Conservation (phyloP, 35 echinoderm and acorn worm species). For the Patiria miniata region DNA sequence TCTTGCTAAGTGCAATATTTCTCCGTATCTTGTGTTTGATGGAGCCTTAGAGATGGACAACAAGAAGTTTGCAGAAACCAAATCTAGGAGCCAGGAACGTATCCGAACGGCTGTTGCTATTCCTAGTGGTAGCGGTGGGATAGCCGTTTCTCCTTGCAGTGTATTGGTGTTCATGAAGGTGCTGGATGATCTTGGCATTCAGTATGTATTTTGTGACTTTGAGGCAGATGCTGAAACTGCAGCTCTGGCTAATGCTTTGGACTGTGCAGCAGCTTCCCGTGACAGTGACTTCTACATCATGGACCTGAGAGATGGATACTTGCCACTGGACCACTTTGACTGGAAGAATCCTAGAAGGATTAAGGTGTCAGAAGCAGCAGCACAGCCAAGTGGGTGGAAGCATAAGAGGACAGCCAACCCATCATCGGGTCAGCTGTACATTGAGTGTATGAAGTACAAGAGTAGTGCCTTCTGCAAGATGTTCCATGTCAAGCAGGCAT, state of each 20-base stretch:
- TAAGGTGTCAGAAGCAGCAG: not conserved
- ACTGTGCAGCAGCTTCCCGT: slow-evolving; percentile 66
- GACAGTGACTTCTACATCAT: slow-evolving; percentile 95
- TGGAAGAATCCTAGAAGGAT: slow-evolving; percentile 55
- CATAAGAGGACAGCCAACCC: slow-evolving; percentile 14
- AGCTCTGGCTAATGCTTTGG: slow-evolving; percentile 65
- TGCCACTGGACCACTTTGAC: slow-evolving; percentile 64
- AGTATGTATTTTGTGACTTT: slow-evolving; percentile 85
- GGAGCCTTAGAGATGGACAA: slow-evolving; percentile 79
- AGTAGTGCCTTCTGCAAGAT: slow-evolving; percentile 65
- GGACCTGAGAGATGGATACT: slow-evolving; percentile 80
- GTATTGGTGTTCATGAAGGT: slow-evolving; percentile 60
- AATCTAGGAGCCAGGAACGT: slow-evolving; percentile 49
- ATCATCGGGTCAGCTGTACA: not conserved
- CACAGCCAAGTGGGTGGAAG: not conserved
- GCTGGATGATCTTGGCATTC: slow-evolving; percentile 52
- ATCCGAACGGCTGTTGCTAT: slow-evolving; percentile 48
- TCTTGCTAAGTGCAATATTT: slow-evolving; percentile 58
- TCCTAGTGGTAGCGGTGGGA: slow-evolving; percentile 37
- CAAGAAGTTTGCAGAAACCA: slow-evolving; percentile 77
- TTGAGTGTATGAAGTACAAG: slow-evolving; percentile 56
- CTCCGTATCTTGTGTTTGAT: slow-evolving; percentile 85
- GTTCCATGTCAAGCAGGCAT: slow-evolving; percentile 58
- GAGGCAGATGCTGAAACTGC: slow-evolving; percentile 92
- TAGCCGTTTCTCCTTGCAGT: slow-evolving; percentile 56